Base-by-base conservation (phyloP, 2,797 vertebrate genomes). In the Iguana delicatissima region DNA sequence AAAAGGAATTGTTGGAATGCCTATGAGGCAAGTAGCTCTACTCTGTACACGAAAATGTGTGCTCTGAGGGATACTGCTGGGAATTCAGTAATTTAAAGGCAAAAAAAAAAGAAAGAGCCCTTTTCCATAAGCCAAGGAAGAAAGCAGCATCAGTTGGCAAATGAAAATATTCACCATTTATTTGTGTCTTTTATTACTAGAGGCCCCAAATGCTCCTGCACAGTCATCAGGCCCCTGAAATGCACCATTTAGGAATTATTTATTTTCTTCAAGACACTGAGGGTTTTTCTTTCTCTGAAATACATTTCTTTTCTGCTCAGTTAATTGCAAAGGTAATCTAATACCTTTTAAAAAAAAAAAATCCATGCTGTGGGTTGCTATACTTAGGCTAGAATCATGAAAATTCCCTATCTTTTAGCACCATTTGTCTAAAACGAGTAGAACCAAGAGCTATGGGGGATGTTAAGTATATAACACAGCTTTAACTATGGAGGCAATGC, bases 61-160 rank as follows among this genome's bases (percentile, higher is more conserved):
- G n/a, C 52, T 72, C 12, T 57, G 62, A 55, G 50, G 12, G 24
- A 88, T 38, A 9, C n/a, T 32, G 57, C 3, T 38, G 85, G 64
- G 35, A 81, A 69, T 29, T 69, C 22, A 55, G 26, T 64, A 64
- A 42, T 42, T 59, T 57, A 42, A 29, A 86, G 26, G n/a, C 0
- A 38, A 83, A n/a, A 35, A 35, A 52, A 35, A 59, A 32, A 62
- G 18, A 46, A 46, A 7, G 42, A 82, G 6, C n/a, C 26, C 4
- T 24, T 29, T 64, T 26, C 22, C 29, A 20, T 24, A 80, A 55
- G 22, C 42, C 13, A 57, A 88, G 79, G 2, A 55, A 88, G 87
- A 81, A 82, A 81, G 87, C 86, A n/a, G 46, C 64, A 81, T 32
- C 46, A 82, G 50, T 80, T 73, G 64, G n/a, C n/a, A 88, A 72